A percentile compares a stretch with the other conserved stretches of the same genome.
These are phyloP conservation scores for Pygoscelis adeliae DNA, from an alignment of 2,113 vertebrate species.

Conservation along the genomic window DNA sequence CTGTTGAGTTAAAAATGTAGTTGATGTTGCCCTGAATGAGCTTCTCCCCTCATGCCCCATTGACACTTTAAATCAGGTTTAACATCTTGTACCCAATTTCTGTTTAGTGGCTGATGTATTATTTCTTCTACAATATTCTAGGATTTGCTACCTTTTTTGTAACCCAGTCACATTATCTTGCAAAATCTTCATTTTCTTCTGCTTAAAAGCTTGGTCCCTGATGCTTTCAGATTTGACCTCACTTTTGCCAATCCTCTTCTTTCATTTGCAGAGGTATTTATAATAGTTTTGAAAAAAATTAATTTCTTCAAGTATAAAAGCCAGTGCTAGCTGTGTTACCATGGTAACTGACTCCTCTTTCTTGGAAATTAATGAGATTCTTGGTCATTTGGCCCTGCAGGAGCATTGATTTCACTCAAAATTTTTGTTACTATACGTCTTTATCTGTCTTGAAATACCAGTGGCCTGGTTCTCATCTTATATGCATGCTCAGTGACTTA, in stretches of 20 bases:
- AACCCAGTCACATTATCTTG: neutral
- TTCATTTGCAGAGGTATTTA: neutral
- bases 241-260: neutral
- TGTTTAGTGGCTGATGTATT: neutral
- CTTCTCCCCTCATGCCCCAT: accelerated
- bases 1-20: neutral
- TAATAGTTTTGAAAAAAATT: neutral
- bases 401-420: neutral
- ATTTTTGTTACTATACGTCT: neutral
- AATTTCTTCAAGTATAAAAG: neutral
- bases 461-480: neutral
- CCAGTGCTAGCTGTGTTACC: neutral
- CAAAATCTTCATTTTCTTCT: neutral
- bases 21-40: neutral
- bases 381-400: neutral
- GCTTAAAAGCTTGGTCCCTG: neutral
- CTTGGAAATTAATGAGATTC: neutral
- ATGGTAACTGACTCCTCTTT: neutral
- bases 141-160: neutral
- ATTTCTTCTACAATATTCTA: neutral
- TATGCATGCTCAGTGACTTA: neutral
- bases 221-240: neutral
- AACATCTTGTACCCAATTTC: neutral
- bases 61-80: neutral
- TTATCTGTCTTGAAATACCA: neutral